Evolutionary conservation across 2,797 vertebrate genomes (phyloP).

Genomic region (Danio kyathit): DNA sequence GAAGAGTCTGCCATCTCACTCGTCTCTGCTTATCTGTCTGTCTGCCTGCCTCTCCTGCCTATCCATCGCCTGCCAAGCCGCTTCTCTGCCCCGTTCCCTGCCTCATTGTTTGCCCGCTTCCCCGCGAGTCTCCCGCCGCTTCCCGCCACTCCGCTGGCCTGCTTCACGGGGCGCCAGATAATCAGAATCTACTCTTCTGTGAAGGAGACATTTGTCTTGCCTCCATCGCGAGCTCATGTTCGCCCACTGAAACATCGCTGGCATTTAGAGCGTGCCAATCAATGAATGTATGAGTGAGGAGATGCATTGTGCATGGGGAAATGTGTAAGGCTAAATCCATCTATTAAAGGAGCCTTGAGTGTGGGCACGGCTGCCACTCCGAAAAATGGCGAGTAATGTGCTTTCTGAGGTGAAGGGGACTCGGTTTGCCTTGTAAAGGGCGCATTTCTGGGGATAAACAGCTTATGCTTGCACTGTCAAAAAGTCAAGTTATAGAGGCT

Average conservation of each 20-base stretch:
- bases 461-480: neutral
- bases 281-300: conserved; percentile 40
- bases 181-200: conserved; percentile 83
- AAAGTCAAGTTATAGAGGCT: neutral
- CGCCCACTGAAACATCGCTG: conserved; percentile 66
- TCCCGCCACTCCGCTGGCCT: conserved; percentile 69
- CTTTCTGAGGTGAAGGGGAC: conserved; percentile 22
- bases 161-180: conserved; percentile 81
- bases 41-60: conserved; percentile 44
- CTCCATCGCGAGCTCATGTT: conserved; percentile 66
- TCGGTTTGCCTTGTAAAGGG: neutral
- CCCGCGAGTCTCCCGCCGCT: conserved; percentile 66
- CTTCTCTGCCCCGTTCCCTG: conserved; percentile 54
- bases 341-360: conserved; percentile 40
- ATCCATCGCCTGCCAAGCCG: conserved; percentile 55
- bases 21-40: conserved; percentile 55
- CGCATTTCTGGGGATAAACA: conserved; percentile 12
- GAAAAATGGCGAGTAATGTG: conserved; percentile 13
- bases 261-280: conserved; percentile 54
- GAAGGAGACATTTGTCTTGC: conserved; percentile 84
- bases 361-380: conserved; percentile 1
- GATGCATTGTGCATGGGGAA: conserved; percentile 46
- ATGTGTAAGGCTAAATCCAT: conserved; percentile 44
- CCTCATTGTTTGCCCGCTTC: conserved; percentile 68
- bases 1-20: conserved; percentile 53